A percentile compares a stretch with the other conserved stretches of the same genome.
These are phyloP conservation scores for Bombyx huttoni DNA, from an alignment of 2,888 invertebrate species.

Conservation along the genomic window DNA sequence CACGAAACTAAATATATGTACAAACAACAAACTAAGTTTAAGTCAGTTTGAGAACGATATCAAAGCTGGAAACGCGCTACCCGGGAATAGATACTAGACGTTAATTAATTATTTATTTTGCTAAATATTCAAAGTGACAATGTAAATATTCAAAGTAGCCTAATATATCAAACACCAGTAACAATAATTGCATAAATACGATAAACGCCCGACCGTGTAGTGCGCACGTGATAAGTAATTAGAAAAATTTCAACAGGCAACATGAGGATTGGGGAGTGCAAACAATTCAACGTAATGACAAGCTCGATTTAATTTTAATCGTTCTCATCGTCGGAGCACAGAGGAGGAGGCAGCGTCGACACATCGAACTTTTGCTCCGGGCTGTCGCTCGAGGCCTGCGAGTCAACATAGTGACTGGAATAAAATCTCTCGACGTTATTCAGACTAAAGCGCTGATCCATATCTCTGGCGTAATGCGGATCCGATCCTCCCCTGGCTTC, in stretches of 20 bases:
- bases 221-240: constrained; percentile 26
- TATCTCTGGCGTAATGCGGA: constrained; percentile 45
- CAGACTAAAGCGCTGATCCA: constrained; percentile 62
- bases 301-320: constrained; percentile 33
- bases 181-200: constrained; percentile 51
- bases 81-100: constrained; percentile 50
- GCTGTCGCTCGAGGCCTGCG: constrained; percentile 76
- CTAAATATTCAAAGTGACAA: constrained; percentile 52
- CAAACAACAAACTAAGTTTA: constrained; percentile 48
- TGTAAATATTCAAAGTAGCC: constrained; percentile 49
- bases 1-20: constrained; percentile 47
- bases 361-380: constrained; percentile 84
- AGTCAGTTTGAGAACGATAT: constrained; percentile 34
- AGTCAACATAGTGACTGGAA: constrained; percentile 70
- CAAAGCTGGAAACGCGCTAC: constrained; percentile 42
- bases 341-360: constrained; percentile 82
- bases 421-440: constrained; percentile 64
- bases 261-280: constrained; percentile 17
- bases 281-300: constrained; percentile 26
- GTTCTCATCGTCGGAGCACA: constrained; percentile 82
- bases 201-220: constrained; percentile 20
- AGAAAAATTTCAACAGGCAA: constrained; percentile 23
- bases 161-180: constrained; percentile 39
- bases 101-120: constrained; percentile 30
- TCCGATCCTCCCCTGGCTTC: constrained; percentile 27